Base-by-base conservation (phyloP, 1,140 invertebrate species). In the Prorops nasuta region DNA sequence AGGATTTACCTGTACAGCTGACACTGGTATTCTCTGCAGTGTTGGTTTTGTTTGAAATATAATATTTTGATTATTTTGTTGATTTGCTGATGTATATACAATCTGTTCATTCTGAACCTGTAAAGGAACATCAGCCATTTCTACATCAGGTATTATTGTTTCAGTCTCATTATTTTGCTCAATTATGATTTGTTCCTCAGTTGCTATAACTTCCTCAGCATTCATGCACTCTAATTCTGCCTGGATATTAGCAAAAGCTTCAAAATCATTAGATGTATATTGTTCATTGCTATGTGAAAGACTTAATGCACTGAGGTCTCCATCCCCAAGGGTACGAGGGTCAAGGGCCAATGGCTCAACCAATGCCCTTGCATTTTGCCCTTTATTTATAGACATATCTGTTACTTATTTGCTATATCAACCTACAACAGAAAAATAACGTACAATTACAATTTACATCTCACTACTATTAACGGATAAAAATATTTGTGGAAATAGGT, bases 171-270 rank as follows among this genome's bases (percentile, higher is more conserved):
- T 37, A 16, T 51, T 57, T 15, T 41, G 46, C 24, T 58, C 56
- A 17, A 70, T 57, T 24, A 59, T 57, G 18, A 60, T 57, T 1
- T 63, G 59, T 7, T 76, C 74, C 10, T 74, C 72, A 0, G 64
- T 72, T 16, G 70, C 64, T 43, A 74, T 72, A 32, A 76, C 72
- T 63, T 77, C 76, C 17, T 77, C 75, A 10, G 75, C 62, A 46
- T 74, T 72, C 62, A 79, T 76, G 9, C 70, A 73, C 42, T 78
- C 75, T 15, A 79, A 58, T 48, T 78, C 77, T 1, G 72, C 71
- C 60, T 78, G 69, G 49, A 79, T 77, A 43, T 71, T 74, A 7
- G 69, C 74, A 32, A 78, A 60, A 6, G 69, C 65, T 46, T 78
- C 76, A 58, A 78, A 75, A 16, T 79, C 73, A 38, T 55, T 66